Conservation (phyloP, 2,113 vertebrate genomes). For the Calidris pygmaea region DNA sequence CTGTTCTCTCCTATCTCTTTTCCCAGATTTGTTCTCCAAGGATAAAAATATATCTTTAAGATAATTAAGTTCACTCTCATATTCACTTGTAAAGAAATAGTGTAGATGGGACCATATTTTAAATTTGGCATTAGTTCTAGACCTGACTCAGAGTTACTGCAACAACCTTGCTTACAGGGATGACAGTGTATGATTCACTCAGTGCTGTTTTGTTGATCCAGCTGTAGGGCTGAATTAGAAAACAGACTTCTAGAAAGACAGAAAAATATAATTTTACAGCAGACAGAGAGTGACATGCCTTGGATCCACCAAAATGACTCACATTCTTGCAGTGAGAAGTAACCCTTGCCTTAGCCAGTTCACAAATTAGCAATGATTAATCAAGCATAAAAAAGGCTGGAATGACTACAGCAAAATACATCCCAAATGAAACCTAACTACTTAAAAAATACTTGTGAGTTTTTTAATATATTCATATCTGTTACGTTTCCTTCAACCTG, state of each 20-base stretch:
- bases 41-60: not conserved
- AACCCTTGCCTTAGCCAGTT: not conserved
- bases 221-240: constrained; percentile 52
- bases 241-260: constrained; percentile 37
- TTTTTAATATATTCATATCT: not conserved
- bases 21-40: not conserved
- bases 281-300: constrained; percentile 38
- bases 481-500: not conserved
- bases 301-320: constrained; percentile 40
- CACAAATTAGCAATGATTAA: constrained; percentile 33
- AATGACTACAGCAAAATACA: not conserved
- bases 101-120: not conserved
- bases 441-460: not conserved
- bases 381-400: not conserved
- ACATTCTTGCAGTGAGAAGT: constrained; percentile 8
- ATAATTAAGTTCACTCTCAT: not conserved
- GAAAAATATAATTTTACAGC: constrained; percentile 29
- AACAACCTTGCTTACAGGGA: constrained; percentile 45
- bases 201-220: constrained; percentile 50
- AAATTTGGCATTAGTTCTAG: constrained; percentile 34
- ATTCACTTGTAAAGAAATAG: not conserved
- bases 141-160: constrained; percentile 46
- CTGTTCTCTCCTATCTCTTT: not conserved
- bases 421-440: not conserved
- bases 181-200: constrained; percentile 28